Conservation (phyloP, 2,797 vertebrate species). For the Sorex maritimensis region DNA sequence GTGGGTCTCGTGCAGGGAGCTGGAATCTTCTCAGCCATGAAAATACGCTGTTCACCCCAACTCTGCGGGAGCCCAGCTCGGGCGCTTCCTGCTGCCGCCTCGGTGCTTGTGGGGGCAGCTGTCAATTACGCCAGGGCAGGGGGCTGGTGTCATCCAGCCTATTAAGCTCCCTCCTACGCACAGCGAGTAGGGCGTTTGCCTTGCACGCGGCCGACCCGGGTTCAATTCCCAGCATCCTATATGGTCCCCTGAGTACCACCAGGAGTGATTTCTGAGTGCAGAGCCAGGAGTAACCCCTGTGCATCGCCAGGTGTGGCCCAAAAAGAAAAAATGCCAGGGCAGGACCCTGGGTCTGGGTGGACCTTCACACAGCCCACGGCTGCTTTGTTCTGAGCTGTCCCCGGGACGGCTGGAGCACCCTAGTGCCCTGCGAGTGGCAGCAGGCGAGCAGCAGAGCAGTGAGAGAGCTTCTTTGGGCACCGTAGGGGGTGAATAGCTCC, state of each 20-base stretch:
- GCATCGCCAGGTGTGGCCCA: too few relatives aligned
- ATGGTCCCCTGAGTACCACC: too few relatives aligned
- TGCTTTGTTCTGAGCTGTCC: background rate
- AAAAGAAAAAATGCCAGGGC: too few relatives aligned
- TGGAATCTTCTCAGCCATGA: conserved; percentile 74
- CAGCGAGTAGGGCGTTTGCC: too few relatives aligned
- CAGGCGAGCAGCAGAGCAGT: background rate
- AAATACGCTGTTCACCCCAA: conserved; percentile 57
- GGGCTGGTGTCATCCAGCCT: too few relatives aligned
- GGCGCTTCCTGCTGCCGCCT: conserved; percentile 46
- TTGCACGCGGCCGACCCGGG: too few relatives aligned
- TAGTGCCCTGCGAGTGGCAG: background rate
- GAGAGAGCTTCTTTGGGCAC: too few relatives aligned
- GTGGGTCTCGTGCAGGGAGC: background rate
- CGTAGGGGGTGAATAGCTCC: too few relatives aligned
- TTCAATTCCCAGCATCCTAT: too few relatives aligned
- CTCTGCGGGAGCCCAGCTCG: conserved; percentile 16
- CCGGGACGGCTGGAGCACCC: background rate
- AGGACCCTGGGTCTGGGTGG: background rate
- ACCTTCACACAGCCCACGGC: accelerated
- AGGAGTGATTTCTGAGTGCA: too few relatives aligned
- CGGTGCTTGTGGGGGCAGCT: background rate
- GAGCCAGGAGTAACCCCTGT: too few relatives aligned
- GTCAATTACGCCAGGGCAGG: background rate
- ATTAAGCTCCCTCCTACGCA: too few relatives aligned